A percentile compares a stretch with the other conserved stretches of the same genome.
phyloP scores from a whole-genome alignment of 2,797 vertebrate species.

The Hirundo rustica region DNA sequence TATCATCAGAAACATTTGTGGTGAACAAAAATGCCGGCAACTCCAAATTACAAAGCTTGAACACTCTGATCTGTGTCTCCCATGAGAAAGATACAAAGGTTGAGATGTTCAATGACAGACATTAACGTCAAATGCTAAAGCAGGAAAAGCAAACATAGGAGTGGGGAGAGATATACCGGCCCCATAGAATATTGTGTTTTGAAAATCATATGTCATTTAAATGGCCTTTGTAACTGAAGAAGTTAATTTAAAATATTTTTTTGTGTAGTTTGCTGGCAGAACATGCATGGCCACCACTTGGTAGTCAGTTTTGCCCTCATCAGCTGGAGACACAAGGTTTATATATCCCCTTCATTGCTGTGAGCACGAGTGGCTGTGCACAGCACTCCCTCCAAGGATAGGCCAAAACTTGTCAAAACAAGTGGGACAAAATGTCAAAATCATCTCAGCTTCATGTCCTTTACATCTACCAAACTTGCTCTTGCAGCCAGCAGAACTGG shows the following conservation, averaged over 20 bases:
- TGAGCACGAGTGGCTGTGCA: not conserved
- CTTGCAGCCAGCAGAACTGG: not conserved
- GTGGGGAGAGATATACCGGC: slow-evolving; percentile 38
- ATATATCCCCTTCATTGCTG: not conserved
- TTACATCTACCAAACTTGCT: not conserved
- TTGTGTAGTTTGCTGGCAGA: not conserved
- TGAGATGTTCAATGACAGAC: slow-evolving; percentile 58
- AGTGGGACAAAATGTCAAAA: not conserved
- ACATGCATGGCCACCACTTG: not conserved
- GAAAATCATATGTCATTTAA: slow-evolving; percentile 31
- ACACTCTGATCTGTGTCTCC: not conserved
- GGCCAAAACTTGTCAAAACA: not conserved
- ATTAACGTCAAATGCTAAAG: slow-evolving; percentile 32
- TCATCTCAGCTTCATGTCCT: not conserved
- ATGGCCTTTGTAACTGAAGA: slow-evolving; percentile 14
- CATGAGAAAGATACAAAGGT: not conserved
- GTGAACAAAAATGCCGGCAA: slow-evolving; percentile 31
- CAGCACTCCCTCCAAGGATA: not conserved
- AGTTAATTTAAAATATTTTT: not conserved
- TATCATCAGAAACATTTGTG: not conserved
- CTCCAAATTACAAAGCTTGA: slow-evolving; percentile 10
- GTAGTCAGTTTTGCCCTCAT: not conserved
- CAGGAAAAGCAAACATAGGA: slow-evolving; percentile 12
- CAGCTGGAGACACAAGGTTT: not conserved
- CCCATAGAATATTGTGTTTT: slow-evolving; percentile 8